phyloP scores from a whole-genome alignment of 92 coral and sea anemone genomes.

The Porites cylindrica region DNA sequence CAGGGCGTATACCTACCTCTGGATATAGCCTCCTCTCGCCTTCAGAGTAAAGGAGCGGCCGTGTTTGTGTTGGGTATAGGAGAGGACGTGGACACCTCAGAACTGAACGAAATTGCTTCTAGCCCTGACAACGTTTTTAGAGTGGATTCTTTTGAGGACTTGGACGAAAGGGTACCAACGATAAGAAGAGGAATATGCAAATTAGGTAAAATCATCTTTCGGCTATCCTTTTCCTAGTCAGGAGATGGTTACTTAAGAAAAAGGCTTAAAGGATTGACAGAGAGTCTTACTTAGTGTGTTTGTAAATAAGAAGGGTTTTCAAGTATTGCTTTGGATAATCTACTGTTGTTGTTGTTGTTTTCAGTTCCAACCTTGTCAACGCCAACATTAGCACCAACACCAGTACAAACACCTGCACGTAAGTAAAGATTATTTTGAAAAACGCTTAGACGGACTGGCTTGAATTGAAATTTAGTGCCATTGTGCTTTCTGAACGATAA shows the following conservation, averaged over 20 bases:
- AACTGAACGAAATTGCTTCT: slow-evolving; percentile 63
- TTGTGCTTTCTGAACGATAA: too few relatives aligned
- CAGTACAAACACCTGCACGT: not conserved
- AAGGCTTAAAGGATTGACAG: too few relatives aligned
- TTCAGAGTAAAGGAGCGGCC: slow-evolving; percentile 30
- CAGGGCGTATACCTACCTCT: slow-evolving; percentile 37
- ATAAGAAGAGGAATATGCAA: slow-evolving; percentile 37
- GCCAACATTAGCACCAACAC: not conserved
- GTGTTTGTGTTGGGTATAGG: slow-evolving; percentile 71
- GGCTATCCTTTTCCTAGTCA: too few relatives aligned
- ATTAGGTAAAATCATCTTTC: slow-evolving; percentile 20
- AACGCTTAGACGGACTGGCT: too few relatives aligned
- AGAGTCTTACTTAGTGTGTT: too few relatives aligned
- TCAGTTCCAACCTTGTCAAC: not conserved
- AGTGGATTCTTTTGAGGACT: slow-evolving; percentile 45
- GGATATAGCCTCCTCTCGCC: slow-evolving; percentile 17
- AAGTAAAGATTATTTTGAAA: not conserved
- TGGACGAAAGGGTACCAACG: slow-evolving; percentile 20
- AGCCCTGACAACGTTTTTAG: slow-evolving; percentile 27
- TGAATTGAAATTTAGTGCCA: too few relatives aligned
- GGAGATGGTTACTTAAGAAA: too few relatives aligned
- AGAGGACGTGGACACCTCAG: slow-evolving; percentile 32
- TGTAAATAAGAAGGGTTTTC: not conserved
- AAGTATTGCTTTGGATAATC: not conserved
- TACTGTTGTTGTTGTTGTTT: not conserved